Conservation (phyloP, 2,888 invertebrate genomes). For the Dasysyrphus albostriatus region DNA sequence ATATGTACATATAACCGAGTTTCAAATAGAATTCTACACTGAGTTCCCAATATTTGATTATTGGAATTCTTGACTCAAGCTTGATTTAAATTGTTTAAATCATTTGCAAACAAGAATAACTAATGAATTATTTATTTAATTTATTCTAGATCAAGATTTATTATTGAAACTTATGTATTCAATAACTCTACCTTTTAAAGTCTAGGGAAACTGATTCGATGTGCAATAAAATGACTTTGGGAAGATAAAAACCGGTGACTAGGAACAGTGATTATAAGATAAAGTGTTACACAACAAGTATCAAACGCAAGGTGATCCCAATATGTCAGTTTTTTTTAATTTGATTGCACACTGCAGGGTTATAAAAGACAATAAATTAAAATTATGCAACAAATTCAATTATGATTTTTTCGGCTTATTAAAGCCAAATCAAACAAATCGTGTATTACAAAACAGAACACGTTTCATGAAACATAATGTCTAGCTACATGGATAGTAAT, state of each 20-base stretch:
- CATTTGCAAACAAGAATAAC: too few species aligned
- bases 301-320: neutral
- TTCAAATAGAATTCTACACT: too few species aligned
- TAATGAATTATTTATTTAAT: too few species aligned
- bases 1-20: too few species aligned
- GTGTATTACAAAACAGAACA: neutral
- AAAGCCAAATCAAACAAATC: neutral
- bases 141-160: too few species aligned
- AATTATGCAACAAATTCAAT: slow-evolving; percentile 20
- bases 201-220: too few species aligned
- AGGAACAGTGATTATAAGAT: neutral
- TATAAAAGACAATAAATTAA: slow-evolving; percentile 30
- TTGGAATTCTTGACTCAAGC: neutral
- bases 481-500: neutral
- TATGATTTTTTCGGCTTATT: neutral
- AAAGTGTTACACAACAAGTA: slow-evolving; percentile 1
- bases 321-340: neutral
- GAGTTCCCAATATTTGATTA: too few species aligned
- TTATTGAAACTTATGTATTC: too few species aligned
- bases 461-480: neutral
- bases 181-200: too few species aligned
- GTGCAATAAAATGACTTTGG: too few species aligned
- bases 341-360: slow-evolving; percentile 1
- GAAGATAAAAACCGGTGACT: neutral
- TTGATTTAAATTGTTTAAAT: neutral